Percentiles rank a stretch among this genome's conserved stretches.
phyloP scores from a whole-genome alignment of 2,113 vertebrate genomes.

The Camelus bactrianus region DNA sequence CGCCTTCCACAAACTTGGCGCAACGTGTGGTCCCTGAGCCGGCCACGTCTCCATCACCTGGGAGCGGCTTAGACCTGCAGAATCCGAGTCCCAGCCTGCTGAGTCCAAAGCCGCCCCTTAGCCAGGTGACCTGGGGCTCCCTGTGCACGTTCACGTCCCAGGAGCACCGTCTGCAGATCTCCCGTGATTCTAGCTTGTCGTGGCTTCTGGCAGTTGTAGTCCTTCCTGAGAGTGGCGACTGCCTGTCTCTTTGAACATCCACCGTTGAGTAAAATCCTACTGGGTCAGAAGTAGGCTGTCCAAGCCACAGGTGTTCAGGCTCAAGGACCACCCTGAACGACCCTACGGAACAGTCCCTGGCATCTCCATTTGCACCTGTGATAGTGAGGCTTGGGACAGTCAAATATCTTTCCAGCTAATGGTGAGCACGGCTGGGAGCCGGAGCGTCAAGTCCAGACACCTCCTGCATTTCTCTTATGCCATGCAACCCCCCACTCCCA shows the following conservation, averaged over 20 bases:
- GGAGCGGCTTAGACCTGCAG: not conserved
- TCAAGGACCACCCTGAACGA: fast-evolving
- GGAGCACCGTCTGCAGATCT: not conserved
- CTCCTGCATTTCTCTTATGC: not conserved
- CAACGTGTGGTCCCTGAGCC: not conserved
- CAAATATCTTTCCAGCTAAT: no score
- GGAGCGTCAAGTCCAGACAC: not conserved
- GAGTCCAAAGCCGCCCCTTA: not conserved
- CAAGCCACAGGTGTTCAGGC: not conserved
- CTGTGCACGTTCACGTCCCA: fast-evolving
- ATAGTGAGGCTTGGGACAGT: not conserved
- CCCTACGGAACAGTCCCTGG: fast-evolving
- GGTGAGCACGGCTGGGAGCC: not conserved
- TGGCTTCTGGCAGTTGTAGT: not conserved
- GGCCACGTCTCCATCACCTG: not conserved
- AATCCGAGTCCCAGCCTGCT: no score
- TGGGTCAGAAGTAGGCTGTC: not conserved
- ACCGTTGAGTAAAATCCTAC: not conserved
- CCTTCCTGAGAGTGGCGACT: fast-evolving
- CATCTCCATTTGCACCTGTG: fast-evolving
- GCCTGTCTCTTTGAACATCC: not conserved
- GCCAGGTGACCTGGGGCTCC: fast-evolving
- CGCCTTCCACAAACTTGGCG: not conserved
- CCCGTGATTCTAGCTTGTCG: not conserved
- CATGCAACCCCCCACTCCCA: not conserved